Conservation (phyloP, 2,797 vertebrate genomes). For the Acanthiza pusilla region DNA sequence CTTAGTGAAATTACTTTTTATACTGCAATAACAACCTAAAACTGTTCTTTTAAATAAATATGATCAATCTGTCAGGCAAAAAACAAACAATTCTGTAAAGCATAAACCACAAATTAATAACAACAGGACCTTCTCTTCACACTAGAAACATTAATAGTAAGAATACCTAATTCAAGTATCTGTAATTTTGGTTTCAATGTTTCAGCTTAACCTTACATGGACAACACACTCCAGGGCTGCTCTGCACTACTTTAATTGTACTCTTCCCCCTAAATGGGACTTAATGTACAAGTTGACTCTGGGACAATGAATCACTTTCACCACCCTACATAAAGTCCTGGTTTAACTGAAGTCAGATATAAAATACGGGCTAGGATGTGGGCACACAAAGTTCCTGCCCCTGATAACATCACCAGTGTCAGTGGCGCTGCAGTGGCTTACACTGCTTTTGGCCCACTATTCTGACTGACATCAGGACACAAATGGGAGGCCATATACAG, state of each 20-base stretch:
- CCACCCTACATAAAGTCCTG: neutral
- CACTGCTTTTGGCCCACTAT: neutral
- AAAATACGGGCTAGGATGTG: neutral
- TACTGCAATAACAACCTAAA: neutral
- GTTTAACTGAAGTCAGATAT: neutral
- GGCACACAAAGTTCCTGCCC: neutral
- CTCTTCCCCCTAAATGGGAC: neutral
- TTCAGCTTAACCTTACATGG: neutral
- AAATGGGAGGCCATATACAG: neutral
- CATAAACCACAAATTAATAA: neutral
- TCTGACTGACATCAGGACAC: neutral
- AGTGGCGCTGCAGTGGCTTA: neutral
- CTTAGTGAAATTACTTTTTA: neutral
- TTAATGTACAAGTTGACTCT: neutral
- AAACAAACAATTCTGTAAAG: neutral
- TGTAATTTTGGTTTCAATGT: neutral
- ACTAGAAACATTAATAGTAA: neutral
- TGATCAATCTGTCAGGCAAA: neutral
- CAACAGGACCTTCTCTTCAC: neutral
- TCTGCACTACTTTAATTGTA: neutral
- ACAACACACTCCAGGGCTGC: neutral
- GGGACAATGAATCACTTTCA: neutral
- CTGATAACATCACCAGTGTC: accelerated
- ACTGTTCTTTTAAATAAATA: neutral
- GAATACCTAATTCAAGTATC: neutral